Evolutionary conservation across 1,140 invertebrate species (phyloP).

Genomic region (Caenorhabditis brenneri): DNA sequence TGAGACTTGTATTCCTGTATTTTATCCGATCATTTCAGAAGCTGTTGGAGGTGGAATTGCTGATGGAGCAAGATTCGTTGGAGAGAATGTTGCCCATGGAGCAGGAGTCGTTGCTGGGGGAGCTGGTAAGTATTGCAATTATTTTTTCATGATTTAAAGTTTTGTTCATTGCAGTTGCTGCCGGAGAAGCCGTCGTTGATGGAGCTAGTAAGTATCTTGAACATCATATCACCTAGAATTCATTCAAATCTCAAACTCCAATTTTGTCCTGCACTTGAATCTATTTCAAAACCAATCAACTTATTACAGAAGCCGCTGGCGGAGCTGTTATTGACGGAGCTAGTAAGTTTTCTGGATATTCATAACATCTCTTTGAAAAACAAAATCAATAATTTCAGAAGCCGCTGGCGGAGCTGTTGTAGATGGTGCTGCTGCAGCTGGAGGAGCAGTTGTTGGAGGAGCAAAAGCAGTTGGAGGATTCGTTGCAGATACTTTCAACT

Average conservation of each 20-base stretch:
- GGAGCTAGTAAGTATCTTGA: background rate
- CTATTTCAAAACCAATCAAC: too few species aligned
- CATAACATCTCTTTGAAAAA: background rate
- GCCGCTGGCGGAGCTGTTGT: conserved; percentile 22
- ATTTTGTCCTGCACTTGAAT: too few species aligned
- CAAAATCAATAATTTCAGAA: background rate
- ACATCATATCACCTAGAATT: too few species aligned
- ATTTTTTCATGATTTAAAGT: background rate
- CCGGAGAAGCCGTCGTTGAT: conserved; percentile 18
- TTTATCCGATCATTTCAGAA: background rate
- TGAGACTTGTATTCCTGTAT: background rate
- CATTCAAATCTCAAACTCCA: too few species aligned
- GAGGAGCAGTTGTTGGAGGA: conserved; percentile 14
- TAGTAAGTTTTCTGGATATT: background rate
- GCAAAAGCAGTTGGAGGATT: conserved; percentile 28
- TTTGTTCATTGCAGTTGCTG: background rate
- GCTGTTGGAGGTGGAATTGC: background rate
- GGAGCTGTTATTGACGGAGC: background rate
- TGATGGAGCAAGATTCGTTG: background rate
- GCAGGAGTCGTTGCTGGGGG: conserved; percentile 6
- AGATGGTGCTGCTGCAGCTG: conserved; percentile 30
- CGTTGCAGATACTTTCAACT: background rate
- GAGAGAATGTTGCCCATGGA: background rate
- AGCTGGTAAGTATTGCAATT: background rate
- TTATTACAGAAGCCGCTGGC: too few species aligned